Evolutionary conservation across 1,140 invertebrate species (phyloP).

Genomic region (Rhyzopertha dominica): DNA sequence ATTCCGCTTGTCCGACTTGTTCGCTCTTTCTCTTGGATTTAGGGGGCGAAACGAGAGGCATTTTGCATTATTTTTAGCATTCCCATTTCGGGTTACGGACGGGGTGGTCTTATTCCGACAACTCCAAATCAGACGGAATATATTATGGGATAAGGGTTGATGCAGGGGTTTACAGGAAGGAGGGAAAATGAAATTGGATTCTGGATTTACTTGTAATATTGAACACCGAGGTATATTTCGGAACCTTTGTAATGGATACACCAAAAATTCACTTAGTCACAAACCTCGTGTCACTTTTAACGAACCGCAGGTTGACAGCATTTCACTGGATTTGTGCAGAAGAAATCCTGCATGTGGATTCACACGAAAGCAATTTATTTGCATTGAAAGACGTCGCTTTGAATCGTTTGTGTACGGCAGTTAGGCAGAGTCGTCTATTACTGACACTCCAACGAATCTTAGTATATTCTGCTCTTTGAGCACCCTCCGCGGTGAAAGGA

Average conservation of each 20-base stretch:
- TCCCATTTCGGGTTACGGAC: constrained; percentile 21
- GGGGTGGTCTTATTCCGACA: constrained; percentile 18
- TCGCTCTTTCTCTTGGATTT: constrained; percentile 15
- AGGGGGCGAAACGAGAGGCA: constrained; percentile 14
- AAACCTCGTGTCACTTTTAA: too few relatives aligned
- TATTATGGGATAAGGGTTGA: constrained; percentile 21
- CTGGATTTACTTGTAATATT: constrained; percentile 19
- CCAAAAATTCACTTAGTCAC: too few relatives aligned
- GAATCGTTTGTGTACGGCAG: constrained; percentile 18
- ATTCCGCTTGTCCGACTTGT: constrained; percentile 17
- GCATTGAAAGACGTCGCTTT: constrained; percentile 18
- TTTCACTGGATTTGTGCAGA: too few relatives aligned
- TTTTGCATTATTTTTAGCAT: constrained; percentile 24
- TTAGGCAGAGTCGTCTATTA: constrained; percentile 18
- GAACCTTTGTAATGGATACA: too few relatives aligned
- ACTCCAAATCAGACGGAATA: constrained; percentile 21
- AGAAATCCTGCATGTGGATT: constrained; percentile 18
- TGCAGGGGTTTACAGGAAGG: constrained; percentile 18
- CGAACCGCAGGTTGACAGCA: too few relatives aligned
- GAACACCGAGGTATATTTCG: constrained; percentile 17
- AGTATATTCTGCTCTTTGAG: constrained; percentile 12
- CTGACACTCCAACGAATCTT: constrained; percentile 15
- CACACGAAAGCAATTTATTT: constrained; percentile 22
- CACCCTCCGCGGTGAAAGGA: too few relatives aligned
- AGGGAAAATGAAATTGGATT: constrained; percentile 23